Evolutionary conservation across 1,140 invertebrate genomes (phyloP), one percentile per base, ranked within the genome.

Genomic region (Oryctes rhinoceros): DNA sequence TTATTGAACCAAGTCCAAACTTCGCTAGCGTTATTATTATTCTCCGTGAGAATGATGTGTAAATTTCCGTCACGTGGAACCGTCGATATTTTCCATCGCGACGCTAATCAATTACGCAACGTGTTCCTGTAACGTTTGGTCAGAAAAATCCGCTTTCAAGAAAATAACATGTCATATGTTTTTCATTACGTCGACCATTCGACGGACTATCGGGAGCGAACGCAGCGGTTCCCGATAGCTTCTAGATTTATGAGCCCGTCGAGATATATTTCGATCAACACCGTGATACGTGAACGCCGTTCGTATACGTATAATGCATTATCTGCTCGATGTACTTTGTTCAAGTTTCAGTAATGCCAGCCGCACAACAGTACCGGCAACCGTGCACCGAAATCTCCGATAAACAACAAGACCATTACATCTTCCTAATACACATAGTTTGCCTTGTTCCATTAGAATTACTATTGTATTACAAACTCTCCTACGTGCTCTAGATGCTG

Each of bases 201-300:
- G 10, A 59, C 18, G 53, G 18, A 59, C 15, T n/a, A n/a, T 59
- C 53, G 13, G 18, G 39, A 59, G 13, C 53, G 53, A 18, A n/a
- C 53, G 15, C 4, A n/a, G 18, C 53, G 15, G 53, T 59, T 59
- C 53, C 53, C 18, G 53, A 59, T 59, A 59, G 53, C n/a, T 59
- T 59, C n/a, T 15, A 59, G 53, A 59, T 59, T 59, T 59, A 59
- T 59, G 53, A 59, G 15, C 53, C 53, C 53, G 53, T 59, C 53
- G 53, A 59, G 53, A 59, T 59, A 59, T 59, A 59, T 59, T 59
- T 59, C 53, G 53, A 59, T 59, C 53, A 59, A 59, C 53, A 59
- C 53, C 53, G 53, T 59, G 53, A 59, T 59, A 59, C 53, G 53
- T 15, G 53, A 15, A 59, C 15, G 53, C 15, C 18, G 15, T 59